Base-by-base conservation (phyloP, 2,113 vertebrate genomes). In the Mugil cephalus region DNA sequence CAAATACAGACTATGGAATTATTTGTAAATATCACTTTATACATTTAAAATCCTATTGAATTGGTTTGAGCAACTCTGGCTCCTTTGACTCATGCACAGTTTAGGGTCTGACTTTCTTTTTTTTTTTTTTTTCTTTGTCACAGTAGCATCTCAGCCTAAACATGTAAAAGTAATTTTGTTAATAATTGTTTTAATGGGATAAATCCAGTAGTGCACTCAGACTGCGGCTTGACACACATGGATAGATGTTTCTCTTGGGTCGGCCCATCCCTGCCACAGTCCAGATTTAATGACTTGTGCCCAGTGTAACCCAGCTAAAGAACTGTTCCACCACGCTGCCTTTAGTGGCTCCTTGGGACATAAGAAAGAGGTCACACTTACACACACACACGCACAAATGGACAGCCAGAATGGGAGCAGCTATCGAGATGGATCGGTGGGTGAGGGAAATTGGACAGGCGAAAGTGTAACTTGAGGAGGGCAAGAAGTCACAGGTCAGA, bases 231-330 rank as follows among this genome's bases (percentile, higher is more conserved):
- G 11, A 62, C 46, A 62, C 42, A 15, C 10, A 24, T 62, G 45
- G 7, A 64, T 43, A 68, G 46, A 48, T 18, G 10, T 10, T 42
- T 19, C 47, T 59, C 60, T 53, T 38, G 68, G 48, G 62, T 85
- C 59, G 11, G 39, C 59, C 59, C 30, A n/a, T 64, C 53, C 9
- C 60, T 66, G 54, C 52, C 68, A 51, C 55, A 56, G 88, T 68
- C 24, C 81, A 85, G 78, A 71, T 82, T 91, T 93, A 94, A 93
- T 93, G 93, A 89, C 86, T 94, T 92, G 80, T 92, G 87, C 92
- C 86, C 92, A 86, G 91, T 90, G 15, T 52, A 88, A 56, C 34
- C 87, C 86, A 85, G 69, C 93, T 86, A 74, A 65, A 75, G 83
- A 89, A 81, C 66, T 19, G 84, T 92, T 83, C 61, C 86, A 84